These are phyloP conservation scores for Falcunculus frontatus DNA, from an alignment of 2,113 vertebrate species.

Conservation along the genomic window DNA sequence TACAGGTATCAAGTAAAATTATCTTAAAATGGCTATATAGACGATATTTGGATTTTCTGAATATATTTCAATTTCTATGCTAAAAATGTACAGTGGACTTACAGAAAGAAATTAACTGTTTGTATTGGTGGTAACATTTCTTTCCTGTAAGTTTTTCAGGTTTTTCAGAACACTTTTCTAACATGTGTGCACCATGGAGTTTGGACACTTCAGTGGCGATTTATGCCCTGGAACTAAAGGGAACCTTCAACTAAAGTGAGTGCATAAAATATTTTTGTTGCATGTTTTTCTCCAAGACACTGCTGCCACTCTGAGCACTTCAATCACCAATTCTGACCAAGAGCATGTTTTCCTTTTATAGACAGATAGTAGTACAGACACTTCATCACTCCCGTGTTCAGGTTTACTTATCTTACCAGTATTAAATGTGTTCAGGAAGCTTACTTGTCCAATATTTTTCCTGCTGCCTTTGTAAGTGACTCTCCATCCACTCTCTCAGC, in stretches of 20 bases:
- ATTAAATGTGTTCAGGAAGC: background rate
- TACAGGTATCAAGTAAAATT: background rate
- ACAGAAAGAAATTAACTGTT: background rate
- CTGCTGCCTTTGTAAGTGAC: background rate
- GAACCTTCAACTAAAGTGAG: background rate
- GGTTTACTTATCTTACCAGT: background rate
- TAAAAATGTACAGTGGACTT: background rate
- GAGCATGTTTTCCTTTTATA: background rate
- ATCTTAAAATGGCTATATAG: background rate
- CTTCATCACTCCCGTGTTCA: background rate
- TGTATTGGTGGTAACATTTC: background rate
- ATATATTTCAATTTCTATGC: background rate
- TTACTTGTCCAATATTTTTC: background rate
- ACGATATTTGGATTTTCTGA: background rate
- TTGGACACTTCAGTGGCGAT: background rate
- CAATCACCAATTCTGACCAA: background rate
- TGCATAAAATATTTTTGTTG: background rate
- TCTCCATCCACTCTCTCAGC: background rate
- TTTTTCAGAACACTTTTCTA: background rate
- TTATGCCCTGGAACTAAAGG: background rate
- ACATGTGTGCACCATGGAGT: fast-evolving
- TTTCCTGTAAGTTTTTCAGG: background rate
- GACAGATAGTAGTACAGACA: background rate
- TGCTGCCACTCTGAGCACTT: background rate
- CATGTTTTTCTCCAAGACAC: background rate